Percentiles rank a stretch among this genome's conserved stretches.
Conservation (phyloP, 1,140 invertebrate genomes). For the honey bee (Apis mellifera) region DNA sequence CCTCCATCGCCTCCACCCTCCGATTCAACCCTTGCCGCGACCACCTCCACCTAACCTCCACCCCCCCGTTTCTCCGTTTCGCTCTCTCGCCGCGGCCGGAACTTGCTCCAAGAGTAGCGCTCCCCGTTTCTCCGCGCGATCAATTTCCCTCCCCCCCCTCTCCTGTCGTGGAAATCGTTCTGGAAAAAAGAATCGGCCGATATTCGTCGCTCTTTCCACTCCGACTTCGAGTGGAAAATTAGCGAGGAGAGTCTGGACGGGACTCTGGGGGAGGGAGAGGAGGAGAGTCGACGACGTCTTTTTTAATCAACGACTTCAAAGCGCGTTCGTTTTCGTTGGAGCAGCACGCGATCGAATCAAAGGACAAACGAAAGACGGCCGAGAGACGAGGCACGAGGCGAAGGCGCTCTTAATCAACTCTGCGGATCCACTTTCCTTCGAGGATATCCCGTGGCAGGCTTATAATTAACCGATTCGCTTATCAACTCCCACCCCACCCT, state of each 20-base stretch:
- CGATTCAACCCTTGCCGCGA: constrained; percentile 35
- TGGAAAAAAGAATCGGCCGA: too few species aligned
- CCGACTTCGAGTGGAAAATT: constrained; percentile 41
- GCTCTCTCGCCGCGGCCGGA: constrained; percentile 14
- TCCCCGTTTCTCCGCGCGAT: too few species aligned
- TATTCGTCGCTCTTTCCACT: neutral
- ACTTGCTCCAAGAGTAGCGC: too few species aligned
- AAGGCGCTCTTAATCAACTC: constrained; percentile 70
- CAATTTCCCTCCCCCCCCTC: too few species aligned
- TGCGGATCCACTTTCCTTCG: constrained; percentile 48
- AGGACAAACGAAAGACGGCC: constrained; percentile 56
- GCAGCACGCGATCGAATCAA: constrained; percentile 70
- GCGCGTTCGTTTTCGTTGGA: constrained; percentile 60
- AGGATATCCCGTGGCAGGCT: constrained; percentile 50
- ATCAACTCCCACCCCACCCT: constrained; percentile 23
- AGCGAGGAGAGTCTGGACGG: neutral
- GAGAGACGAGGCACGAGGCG: constrained; percentile 39
- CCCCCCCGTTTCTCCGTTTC: neutral
- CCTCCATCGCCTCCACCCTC: constrained; percentile 47
- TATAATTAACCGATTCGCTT: constrained; percentile 67
- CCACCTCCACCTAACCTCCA: neutral
- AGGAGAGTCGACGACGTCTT: constrained; percentile 54
- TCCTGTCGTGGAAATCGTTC: too few species aligned
- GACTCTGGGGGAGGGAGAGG: too few species aligned
- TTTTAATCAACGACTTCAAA: constrained; percentile 81